Evolutionary conservation across 1,140 invertebrate species (phyloP).

Genomic region (Penaeus chinensis): DNA sequence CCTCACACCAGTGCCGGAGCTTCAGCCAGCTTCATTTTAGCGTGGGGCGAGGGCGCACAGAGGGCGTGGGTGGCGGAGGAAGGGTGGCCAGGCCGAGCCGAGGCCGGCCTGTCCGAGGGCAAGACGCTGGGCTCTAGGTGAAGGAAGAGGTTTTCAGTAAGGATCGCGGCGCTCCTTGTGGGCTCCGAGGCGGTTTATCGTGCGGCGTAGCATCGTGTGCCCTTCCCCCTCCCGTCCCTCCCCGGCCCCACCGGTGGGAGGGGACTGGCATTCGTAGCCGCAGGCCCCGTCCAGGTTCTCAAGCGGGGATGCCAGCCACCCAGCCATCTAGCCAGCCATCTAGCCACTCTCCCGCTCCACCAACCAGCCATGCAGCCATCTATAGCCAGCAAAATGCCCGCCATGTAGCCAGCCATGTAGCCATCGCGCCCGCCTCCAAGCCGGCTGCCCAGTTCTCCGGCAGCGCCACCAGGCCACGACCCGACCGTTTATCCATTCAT

Average conservation of each 20-base stretch:
- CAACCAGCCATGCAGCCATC: not conserved
- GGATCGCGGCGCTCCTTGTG: constrained; percentile 45
- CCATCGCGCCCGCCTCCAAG: not conserved
- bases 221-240: not conserved
- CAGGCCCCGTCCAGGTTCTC: constrained; percentile 48
- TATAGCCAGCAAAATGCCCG: not conserved
- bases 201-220: constrained; percentile 47
- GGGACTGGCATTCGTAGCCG: constrained; percentile 51
- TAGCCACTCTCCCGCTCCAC: not conserved
- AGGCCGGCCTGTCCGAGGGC: not conserved
- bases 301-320: constrained; percentile 42
- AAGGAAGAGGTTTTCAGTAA: constrained; percentile 40
- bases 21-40: constrained; percentile 4
- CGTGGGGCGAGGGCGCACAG: constrained; percentile 12
- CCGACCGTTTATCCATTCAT: no score
- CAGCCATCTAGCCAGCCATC: constrained; percentile 4
- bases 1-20: not conserved
- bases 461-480: not conserved
- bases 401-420: constrained; percentile 8
- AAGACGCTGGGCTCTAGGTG: constrained; percentile 21
- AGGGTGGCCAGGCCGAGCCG: constrained; percentile 13
- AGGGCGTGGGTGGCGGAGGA: not conserved
- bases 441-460: not conserved
- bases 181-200: constrained; percentile 38
- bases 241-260: constrained; percentile 42